phyloP scores from a whole-genome alignment of 1,140 invertebrate genomes.

The Lepidurus arcticus region DNA sequence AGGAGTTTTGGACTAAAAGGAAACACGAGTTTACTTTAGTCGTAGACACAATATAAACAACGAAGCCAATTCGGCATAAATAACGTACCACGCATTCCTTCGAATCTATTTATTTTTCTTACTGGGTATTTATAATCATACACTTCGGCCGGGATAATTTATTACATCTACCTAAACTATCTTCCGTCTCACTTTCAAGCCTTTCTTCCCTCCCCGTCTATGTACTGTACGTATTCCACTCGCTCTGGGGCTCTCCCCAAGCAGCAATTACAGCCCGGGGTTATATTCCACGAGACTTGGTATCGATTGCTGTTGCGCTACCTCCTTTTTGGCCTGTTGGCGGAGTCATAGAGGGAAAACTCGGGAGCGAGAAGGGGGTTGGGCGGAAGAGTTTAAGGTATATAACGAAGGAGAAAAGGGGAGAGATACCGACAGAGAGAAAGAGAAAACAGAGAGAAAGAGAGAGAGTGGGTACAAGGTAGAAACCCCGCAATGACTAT shows the following conservation, averaged over 20 bases:
- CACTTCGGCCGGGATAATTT: background rate
- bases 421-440: too few relatives aligned
- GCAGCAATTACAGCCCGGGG: slow-evolving; percentile 4
- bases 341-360: background rate
- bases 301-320: slow-evolving; percentile 18
- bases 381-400: slow-evolving; percentile 6
- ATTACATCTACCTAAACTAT: background rate
- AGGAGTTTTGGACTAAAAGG: too few relatives aligned
- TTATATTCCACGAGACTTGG: slow-evolving; percentile 9
- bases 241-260: background rate
- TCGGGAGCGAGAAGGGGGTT: background rate
- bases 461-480: background rate
- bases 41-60: too few relatives aligned
- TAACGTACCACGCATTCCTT: too few relatives aligned
- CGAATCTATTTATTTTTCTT: too few relatives aligned
- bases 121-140: too few relatives aligned
- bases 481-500: background rate
- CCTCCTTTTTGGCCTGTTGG: slow-evolving; percentile 10
- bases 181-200: background rate
- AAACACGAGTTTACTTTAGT: too few relatives aligned
- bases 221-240: background rate
- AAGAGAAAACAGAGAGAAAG: background rate
- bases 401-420: background rate
- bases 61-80: too few relatives aligned
- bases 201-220: background rate